A percentile compares a stretch with the other conserved stretches of the same genome.
phyloP scores from a whole-genome alignment of 2,888 invertebrate species.

The Scaptomyza polygonia region DNA sequence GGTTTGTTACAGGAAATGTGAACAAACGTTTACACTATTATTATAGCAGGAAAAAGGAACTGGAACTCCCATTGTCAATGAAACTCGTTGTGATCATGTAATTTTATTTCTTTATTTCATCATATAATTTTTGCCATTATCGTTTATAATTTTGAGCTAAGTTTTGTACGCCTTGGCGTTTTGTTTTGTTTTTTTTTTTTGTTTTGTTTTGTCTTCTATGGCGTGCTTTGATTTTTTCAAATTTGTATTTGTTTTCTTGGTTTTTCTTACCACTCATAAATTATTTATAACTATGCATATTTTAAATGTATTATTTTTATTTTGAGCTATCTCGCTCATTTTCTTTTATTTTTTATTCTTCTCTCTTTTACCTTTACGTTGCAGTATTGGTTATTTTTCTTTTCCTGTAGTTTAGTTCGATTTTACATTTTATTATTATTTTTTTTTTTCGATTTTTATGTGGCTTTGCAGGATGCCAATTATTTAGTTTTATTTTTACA shows the following conservation, averaged over 20 bases:
- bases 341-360: conserved; percentile 13
- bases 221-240: conserved; percentile 69
- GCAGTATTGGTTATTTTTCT: conserved; percentile 44
- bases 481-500: conserved; percentile 27
- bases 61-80: not conserved
- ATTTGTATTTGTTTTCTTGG: conserved; percentile 40
- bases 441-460: conserved; percentile 35
- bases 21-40: not conserved
- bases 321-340: conserved; percentile 21
- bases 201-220: conserved; percentile 36
- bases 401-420: conserved; percentile 78
- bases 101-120: conserved; percentile 72
- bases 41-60: too few species aligned
- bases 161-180: conserved; percentile 60
- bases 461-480: conserved; percentile 21
- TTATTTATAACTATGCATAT: conserved; percentile 66
- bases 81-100: conserved; percentile 17
- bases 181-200: too few species aligned
- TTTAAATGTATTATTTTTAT: conserved; percentile 41
- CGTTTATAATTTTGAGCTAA: conserved; percentile 73
- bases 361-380: conserved; percentile 29
- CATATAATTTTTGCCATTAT: conserved; percentile 75
- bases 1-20: not conserved
- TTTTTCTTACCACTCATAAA: conserved; percentile 60
- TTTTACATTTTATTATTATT: conserved; percentile 70